phyloP scores from a whole-genome alignment of 2,888 invertebrate genomes.

The Eupeodes latifasciatus region DNA sequence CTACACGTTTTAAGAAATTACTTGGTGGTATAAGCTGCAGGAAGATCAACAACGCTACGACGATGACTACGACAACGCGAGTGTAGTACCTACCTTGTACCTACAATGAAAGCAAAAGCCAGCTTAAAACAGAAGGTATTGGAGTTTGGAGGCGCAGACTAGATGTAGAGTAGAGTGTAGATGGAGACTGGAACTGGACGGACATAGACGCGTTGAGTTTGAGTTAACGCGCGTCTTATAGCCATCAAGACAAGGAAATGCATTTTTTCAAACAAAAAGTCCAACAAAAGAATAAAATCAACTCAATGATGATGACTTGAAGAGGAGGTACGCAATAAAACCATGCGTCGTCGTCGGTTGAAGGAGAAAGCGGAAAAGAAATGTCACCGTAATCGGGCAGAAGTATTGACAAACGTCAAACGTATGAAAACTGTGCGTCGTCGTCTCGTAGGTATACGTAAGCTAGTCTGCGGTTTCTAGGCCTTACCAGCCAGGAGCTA shows the following conservation, averaged over 20 bases:
- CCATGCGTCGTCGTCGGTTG: background rate
- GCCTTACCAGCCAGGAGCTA: conserved; percentile 10
- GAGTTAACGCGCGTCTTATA: conserved; percentile 16
- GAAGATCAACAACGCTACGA: conserved; percentile 22
- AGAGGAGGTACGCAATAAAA: conserved; percentile 18
- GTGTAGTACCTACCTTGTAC: conserved; percentile 46
- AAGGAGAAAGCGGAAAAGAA: conserved; percentile 75
- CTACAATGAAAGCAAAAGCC: conserved; percentile 68
- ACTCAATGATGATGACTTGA: conserved; percentile 5
- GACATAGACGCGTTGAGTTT: conserved; percentile 34
- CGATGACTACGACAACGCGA: background rate
- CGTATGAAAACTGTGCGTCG: conserved; percentile 18
- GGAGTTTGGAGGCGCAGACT: background rate
- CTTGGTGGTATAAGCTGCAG: background rate
- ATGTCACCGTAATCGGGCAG: conserved; percentile 68
- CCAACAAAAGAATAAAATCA: conserved; percentile 52
- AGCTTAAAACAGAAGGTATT: conserved; percentile 10
- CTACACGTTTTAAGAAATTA: conserved; percentile 52
- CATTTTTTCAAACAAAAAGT: conserved; percentile 25
- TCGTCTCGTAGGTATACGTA: conserved; percentile 23
- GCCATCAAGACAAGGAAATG: conserved; percentile 61
- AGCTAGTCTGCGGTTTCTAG: conserved; percentile 67
- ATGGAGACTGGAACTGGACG: conserved; percentile 5
- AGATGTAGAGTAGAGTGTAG: background rate
- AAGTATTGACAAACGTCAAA: conserved; percentile 72